A percentile compares a stretch with the other conserved stretches of the same genome.
These are phyloP conservation scores for Nyctereutes procyonoides DNA, from an alignment of 2,113 vertebrate species.

Conservation along the genomic window DNA sequence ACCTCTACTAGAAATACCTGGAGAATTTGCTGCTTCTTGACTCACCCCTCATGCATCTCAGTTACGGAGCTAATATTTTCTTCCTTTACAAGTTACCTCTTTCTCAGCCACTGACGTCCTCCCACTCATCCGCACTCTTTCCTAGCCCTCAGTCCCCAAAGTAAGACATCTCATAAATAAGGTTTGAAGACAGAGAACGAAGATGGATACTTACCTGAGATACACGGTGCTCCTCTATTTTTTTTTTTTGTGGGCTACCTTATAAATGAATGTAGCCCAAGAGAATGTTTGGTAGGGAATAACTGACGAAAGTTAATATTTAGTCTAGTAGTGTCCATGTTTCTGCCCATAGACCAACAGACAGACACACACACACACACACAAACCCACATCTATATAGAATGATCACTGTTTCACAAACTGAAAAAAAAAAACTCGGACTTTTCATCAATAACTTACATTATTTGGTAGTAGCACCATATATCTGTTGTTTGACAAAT, in stretches of 20 bases:
- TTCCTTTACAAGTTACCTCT: not conserved
- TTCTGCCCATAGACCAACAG: not conserved
- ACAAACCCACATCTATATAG: not conserved
- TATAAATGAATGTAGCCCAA: not conserved
- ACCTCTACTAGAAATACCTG: not conserved
- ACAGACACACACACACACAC: not conserved
- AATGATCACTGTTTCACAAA: not conserved
- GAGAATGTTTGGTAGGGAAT: not conserved
- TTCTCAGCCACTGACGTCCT: not conserved
- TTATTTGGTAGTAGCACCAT: not conserved
- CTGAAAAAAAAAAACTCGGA: not conserved
- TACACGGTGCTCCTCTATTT: too few species aligned
- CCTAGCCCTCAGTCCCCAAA: not conserved
- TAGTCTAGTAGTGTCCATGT: not conserved
- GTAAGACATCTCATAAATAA: not conserved
- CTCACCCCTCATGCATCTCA: accelerated
- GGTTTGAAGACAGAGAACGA: not conserved
- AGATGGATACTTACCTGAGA: not conserved
- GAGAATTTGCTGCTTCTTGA: not conserved
- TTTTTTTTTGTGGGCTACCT: not conserved
- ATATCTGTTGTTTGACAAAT: not conserved
- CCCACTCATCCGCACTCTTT: too few species aligned
- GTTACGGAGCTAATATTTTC: not conserved
- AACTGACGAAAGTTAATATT: not conserved
- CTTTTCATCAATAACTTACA: not conserved